Evolutionary conservation across 23 tunicate genomes (phyloP).

Genomic region (Ascidia mentula): DNA sequence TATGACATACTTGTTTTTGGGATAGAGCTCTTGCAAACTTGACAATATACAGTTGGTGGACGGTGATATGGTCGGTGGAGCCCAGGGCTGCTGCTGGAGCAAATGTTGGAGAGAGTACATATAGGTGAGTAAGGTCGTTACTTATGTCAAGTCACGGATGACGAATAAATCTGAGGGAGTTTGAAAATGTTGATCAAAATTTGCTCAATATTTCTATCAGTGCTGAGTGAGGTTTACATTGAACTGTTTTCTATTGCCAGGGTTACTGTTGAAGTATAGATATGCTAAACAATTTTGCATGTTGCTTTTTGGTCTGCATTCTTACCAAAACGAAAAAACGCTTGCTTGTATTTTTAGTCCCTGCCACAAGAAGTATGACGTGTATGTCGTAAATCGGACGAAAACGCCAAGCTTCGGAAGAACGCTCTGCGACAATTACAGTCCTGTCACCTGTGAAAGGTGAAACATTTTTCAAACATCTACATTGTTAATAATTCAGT

Average conservation of each 20-base stretch:
- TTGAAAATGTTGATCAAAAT: too few species aligned
- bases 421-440: background rate
- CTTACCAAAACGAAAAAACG: background rate
- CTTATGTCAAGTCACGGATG: too few species aligned
- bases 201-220: too few species aligned
- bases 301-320: too few species aligned
- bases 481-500: too few species aligned
- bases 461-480: too few species aligned
- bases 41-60: conserved; percentile 1
- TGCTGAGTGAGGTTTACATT: too few species aligned
- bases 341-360: conserved; percentile 12
- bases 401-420: background rate
- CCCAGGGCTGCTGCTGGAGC: background rate
- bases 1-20: background rate
- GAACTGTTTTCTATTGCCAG: too few species aligned
- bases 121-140: too few species aligned
- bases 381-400: conserved; percentile 14
- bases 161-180: too few species aligned
- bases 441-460: background rate
- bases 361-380: conserved; percentile 24
- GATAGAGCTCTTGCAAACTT: background rate
- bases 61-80: background rate
- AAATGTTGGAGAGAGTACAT: background rate
- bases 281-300: too few species aligned
- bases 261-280: too few species aligned